Evolutionary conservation across 2,797 vertebrate genomes (phyloP).

Genomic region (Gymnothorax reevesii): DNA sequence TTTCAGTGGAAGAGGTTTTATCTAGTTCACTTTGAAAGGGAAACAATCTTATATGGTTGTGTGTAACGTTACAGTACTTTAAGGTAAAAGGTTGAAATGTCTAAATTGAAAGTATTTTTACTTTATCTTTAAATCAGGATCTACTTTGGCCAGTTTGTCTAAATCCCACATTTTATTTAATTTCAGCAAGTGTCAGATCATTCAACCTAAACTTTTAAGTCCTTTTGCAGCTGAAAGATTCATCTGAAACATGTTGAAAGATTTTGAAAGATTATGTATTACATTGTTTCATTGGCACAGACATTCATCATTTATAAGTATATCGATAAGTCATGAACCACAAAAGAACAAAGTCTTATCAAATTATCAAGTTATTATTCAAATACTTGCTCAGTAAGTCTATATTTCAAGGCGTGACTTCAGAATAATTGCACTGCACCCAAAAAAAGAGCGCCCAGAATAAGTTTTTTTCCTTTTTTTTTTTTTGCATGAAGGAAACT

Average conservation of each 20-base stretch:
- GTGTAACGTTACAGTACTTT: neutral
- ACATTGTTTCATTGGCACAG: neutral
- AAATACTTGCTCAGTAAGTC: neutral
- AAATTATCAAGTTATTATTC: neutral
- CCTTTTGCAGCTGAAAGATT: neutral
- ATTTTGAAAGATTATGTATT: neutral
- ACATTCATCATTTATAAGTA: neutral
- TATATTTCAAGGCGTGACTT: neutral
- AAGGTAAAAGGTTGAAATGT: neutral
- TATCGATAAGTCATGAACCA: neutral
- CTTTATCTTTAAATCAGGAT: neutral
- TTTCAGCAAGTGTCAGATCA: neutral
- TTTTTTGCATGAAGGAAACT: neutral
- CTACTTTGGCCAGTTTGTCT: neutral
- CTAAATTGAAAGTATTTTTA: neutral
- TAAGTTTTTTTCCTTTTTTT: neutral
- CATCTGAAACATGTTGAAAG: neutral
- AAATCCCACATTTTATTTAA: neutral
- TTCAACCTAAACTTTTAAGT: neutral
- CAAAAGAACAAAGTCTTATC: neutral
- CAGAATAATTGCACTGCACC: neutral
- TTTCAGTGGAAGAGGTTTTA: neutral
- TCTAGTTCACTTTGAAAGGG: neutral
- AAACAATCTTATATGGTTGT: neutral
- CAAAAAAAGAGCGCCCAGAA: neutral